These are phyloP conservation scores for Spinus olivaceus DNA, from an alignment of 2,797 vertebrate species.

Conservation along the genomic window DNA sequence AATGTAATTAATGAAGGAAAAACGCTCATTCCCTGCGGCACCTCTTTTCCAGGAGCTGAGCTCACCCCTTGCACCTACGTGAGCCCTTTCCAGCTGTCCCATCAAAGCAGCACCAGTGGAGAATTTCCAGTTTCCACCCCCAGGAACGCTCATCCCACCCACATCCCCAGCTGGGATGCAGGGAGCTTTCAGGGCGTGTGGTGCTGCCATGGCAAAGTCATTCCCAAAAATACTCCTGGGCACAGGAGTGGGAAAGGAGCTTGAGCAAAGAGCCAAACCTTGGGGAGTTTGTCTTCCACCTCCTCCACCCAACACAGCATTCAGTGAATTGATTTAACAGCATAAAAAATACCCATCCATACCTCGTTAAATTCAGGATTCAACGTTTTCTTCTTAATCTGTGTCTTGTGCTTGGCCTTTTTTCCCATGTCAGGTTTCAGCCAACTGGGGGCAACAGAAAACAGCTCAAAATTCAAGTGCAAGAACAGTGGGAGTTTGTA, in stretches of 20 bases:
- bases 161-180: background rate
- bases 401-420: conserved; percentile 96
- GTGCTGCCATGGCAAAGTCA: background rate
- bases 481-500: background rate
- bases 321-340: background rate
- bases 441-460: conserved; percentile 75
- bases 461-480: background rate
- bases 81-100: background rate
- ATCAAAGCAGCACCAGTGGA: background rate
- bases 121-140: background rate
- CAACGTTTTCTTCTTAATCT: conserved; percentile 97
- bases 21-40: accelerated
- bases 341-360: background rate
- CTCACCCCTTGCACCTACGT: background rate
- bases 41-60: background rate
- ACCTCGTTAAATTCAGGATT: conserved; percentile 99
- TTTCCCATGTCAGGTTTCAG: conserved; percentile 99
- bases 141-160: background rate
- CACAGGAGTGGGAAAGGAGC: background rate
- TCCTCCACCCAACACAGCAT: accelerated
- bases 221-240: background rate
- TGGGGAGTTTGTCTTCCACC: background rate
- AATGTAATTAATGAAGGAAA: background rate
- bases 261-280: background rate
- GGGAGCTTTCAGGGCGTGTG: accelerated